A percentile compares a stretch with the other conserved stretches of the same genome.
phyloP scores from a whole-genome alignment of 2,888 invertebrate genomes.

The Deilephila elpenor region DNA sequence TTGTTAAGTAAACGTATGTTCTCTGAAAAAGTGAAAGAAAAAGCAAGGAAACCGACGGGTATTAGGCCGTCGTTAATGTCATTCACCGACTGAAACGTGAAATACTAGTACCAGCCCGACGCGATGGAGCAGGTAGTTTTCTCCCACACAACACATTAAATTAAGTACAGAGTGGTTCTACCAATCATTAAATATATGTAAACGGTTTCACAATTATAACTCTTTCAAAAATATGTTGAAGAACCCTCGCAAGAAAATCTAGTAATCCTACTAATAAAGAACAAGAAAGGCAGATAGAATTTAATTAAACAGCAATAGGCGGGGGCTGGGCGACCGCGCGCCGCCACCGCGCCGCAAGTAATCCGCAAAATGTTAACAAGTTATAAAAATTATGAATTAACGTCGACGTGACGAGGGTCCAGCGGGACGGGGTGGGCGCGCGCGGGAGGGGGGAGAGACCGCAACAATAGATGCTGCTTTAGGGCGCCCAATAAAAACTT shows the following conservation, averaged over 20 bases:
- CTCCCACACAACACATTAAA: too few relatives aligned
- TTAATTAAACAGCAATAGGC: constrained; percentile 59
- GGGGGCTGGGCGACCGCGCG: constrained; percentile 31
- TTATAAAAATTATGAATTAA: constrained; percentile 83
- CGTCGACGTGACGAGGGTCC: constrained; percentile 74
- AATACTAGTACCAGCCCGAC: too few relatives aligned
- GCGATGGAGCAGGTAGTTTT: too few relatives aligned
- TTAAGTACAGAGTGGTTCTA: too few relatives aligned
- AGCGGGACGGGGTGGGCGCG: constrained; percentile 45
- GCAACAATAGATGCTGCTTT: constrained; percentile 73
- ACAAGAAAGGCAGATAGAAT: constrained; percentile 46
- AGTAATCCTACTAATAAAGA: constrained; percentile 31
- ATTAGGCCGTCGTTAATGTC: too few relatives aligned
- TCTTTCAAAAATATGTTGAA: neutral
- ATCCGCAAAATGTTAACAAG: constrained; percentile 75
- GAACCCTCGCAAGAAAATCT: neutral
- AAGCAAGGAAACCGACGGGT: too few relatives aligned
- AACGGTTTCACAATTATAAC: too few relatives aligned
- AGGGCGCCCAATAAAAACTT: constrained; percentile 84
- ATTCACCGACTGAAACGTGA: too few relatives aligned
- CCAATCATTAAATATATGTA: too few relatives aligned
- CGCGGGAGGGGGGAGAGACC: constrained; percentile 47
- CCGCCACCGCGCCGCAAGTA: constrained; percentile 46
- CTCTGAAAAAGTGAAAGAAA: too few relatives aligned
- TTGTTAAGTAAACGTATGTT: too few relatives aligned